Evolutionary conservation across 2,888 invertebrate genomes (phyloP).

Genomic region (Drosophila setosimentum): DNA sequence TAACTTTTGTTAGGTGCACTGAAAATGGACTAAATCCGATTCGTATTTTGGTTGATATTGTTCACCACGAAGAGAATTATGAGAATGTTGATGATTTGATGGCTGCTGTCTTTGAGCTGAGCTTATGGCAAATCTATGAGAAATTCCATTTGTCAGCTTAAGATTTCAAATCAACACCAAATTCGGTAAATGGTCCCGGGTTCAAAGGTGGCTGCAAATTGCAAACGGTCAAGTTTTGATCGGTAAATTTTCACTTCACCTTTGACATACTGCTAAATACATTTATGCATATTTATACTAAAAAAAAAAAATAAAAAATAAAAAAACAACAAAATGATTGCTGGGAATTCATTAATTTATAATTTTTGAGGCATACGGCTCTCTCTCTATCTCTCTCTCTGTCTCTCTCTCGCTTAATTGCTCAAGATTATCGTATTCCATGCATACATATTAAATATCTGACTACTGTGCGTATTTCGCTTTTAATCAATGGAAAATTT

Average conservation of each 20-base stretch:
- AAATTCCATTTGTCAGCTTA: background rate
- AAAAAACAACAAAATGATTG: background rate
- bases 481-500: conserved; percentile 70
- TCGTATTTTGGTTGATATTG: background rate
- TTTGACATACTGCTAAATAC: background rate
- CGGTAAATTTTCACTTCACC: background rate
- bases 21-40: background rate
- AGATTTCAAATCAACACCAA: background rate
- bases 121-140: background rate
- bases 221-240: background rate
- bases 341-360: background rate
- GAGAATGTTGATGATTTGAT: background rate
- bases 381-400: background rate
- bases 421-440: background rate
- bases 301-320: too few relatives aligned
- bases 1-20: too few relatives aligned
- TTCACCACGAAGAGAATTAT: background rate
- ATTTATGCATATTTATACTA: too few relatives aligned
- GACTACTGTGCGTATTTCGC: conserved; percentile 36
- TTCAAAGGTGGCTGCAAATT: background rate
- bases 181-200: background rate
- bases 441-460: conserved; percentile 2
- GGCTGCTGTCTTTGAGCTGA: background rate
- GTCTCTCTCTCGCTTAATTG: background rate
- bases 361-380: background rate